Evolutionary conservation across 2,888 invertebrate species (phyloP).

Genomic region (Iselma pallidipennis): DNA sequence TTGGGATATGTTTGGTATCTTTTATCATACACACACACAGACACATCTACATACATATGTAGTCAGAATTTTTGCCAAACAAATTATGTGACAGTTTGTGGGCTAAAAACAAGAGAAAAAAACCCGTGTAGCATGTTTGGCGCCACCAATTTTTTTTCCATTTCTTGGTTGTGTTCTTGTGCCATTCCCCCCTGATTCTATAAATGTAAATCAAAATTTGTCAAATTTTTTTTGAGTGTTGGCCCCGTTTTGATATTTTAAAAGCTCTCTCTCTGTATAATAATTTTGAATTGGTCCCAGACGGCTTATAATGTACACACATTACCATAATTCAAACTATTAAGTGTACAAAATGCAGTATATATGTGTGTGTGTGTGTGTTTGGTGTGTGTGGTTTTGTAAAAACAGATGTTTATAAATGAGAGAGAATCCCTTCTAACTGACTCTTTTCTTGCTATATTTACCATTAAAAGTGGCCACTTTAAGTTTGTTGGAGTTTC

Average conservation of each 20-base stretch:
- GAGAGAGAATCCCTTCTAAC: constrained; percentile 6
- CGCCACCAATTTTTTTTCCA: background rate
- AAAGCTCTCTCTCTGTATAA: background rate
- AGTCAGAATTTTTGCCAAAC: constrained; percentile 27
- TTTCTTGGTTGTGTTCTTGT: no score
- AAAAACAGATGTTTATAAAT: constrained; percentile 17
- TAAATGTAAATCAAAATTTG: background rate
- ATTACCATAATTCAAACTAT: constrained; percentile 15
- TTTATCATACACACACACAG: constrained; percentile 43
- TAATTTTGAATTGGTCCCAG: background rate
- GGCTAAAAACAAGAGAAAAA: background rate
- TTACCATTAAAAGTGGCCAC: constrained; percentile 15
- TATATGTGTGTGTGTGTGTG: constrained; percentile 9
- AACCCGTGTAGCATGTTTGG: no score
- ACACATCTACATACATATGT: no score
- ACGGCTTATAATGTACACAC: background rate
- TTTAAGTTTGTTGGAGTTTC: background rate
- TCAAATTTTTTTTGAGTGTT: background rate
- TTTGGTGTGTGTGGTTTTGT: background rate
- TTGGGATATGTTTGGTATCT: constrained; percentile 44
- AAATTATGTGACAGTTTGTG: background rate
- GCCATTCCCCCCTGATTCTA: no score
- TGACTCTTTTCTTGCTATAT: constrained; percentile 15
- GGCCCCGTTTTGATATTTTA: background rate
- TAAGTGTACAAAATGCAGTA: constrained; percentile 13